Percentiles rank a stretch among this genome's conserved stretches.
phyloP scores from a whole-genome alignment of 2,113 vertebrate genomes.

The Ameiurus melas region DNA sequence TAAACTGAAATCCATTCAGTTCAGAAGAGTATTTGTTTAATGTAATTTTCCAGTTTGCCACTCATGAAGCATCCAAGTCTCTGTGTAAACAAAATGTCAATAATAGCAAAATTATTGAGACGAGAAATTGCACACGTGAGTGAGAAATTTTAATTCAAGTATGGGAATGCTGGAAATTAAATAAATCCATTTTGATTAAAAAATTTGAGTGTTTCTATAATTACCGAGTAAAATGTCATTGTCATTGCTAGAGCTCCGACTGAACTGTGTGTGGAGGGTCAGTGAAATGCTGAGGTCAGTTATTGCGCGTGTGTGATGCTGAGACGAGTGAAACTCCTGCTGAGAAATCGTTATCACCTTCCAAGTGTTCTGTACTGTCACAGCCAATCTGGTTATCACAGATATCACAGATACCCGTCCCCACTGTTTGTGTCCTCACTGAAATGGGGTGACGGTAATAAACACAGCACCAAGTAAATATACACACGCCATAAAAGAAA shows the following conservation, averaged over 20 bases:
- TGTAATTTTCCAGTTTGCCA: not conserved
- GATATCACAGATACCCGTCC: not conserved
- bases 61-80: not conserved
- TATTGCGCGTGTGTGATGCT: not conserved
- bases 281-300: slow-evolving; percentile 33
- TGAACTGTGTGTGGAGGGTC: slow-evolving; percentile 21
- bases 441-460: not conserved
- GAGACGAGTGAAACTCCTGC: slow-evolving; percentile 34
- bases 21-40: not conserved
- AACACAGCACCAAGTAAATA: slow-evolving; percentile 7
- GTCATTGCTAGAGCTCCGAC: not conserved
- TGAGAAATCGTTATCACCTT: slow-evolving; percentile 55
- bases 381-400: slow-evolving; percentile 45
- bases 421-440: not conserved
- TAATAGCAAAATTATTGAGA: not conserved
- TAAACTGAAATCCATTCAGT: not conserved
- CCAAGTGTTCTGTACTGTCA: slow-evolving; percentile 38
- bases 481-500: not conserved
- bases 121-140: not conserved
- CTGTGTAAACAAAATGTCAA: not conserved
- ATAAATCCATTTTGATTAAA: not conserved
- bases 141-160: not conserved
- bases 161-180: not conserved
- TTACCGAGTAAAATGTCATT: not conserved
- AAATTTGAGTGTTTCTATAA: not conserved